Evolutionary conservation across 2,888 invertebrate species (phyloP), one percentile per base, ranked within the genome.

Genomic region (Noctua comes): DNA sequence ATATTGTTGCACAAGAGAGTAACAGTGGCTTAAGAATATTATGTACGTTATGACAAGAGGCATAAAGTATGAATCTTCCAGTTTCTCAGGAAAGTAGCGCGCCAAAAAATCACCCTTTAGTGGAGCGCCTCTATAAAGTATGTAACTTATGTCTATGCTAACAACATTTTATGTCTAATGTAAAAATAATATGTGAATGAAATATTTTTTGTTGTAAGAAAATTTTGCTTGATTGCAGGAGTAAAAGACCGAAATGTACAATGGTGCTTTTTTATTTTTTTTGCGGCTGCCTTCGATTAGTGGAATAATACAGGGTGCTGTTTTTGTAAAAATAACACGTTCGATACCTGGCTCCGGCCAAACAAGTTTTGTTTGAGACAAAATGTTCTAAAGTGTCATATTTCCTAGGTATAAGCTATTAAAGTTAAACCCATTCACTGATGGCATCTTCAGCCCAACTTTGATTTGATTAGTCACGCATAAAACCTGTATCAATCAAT

Each of bases 201-300:
- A 77, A 48, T 48, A 18, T 36, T 51, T 62, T 36, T n/a, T 10
- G 40, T 36, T 74, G 43, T 81, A 36, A 24, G 75, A 54, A 36
- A 51, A n/a, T 5, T 81, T 74, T 51, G n/a, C 31, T 46, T 77
- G 51, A 43, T 43, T 36, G 36, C 54, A 48, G 36, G n/a, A 54
- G 7, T 24, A 21, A 46, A 24, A 68, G 21, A 43, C 31, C 27
- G 4, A 62, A 62, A 31, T 31, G 27, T 31, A 31, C 21, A 31
- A 62, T 21, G 31, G 62, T 36, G 21, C 31, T 10, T 21, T 64
- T 31, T 16, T 59, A 2, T 11, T 59, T 7, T 62, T 62, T 31
- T 64, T 21, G 31, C 31, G 62, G 62, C 31, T 21, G 10, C 10
- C 21, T 8, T 31, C 10, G 31, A 21, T 31, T 21, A 64, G 21